These are phyloP conservation scores for Rhyacophila brunnea DNA, from an alignment of 1,140 invertebrate species.

Conservation along the genomic window DNA sequence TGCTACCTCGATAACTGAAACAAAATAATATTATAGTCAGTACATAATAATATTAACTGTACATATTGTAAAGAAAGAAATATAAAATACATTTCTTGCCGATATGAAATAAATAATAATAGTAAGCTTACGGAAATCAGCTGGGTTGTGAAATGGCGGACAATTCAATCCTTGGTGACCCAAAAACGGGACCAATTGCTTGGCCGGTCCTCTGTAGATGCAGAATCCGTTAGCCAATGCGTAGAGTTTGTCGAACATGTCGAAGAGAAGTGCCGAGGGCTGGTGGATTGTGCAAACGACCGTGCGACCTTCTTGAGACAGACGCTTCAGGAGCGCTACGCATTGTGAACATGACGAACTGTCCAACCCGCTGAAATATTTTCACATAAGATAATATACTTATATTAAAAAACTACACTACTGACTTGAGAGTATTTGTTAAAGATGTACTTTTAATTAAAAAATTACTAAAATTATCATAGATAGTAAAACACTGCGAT, in stretches of 20 bases:
- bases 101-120: too few relatives aligned
- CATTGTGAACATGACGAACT: constrained; percentile 83
- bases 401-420: too few relatives aligned
- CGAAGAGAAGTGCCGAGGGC: constrained; percentile 90
- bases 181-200: constrained; percentile 79
- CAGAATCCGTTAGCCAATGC: constrained; percentile 85
- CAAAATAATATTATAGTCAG: too few relatives aligned
- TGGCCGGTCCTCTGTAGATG: constrained; percentile 80
- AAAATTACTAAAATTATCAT: too few relatives aligned
- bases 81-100: too few relatives aligned
- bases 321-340: constrained; percentile 68
- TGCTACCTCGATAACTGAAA: constrained; percentile 76
- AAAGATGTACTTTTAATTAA: too few relatives aligned
- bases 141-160: constrained; percentile 93
- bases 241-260: constrained; percentile 94
- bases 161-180: constrained; percentile 74
- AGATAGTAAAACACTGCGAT: too few relatives aligned
- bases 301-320: constrained; percentile 76
- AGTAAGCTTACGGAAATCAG: constrained; percentile 84
- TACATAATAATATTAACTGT: too few relatives aligned
- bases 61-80: too few relatives aligned
- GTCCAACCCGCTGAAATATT: constrained; percentile 80
- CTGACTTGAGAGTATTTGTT: too few relatives aligned
- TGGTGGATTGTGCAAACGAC: constrained; percentile 94
- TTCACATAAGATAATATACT: too few relatives aligned